Base-by-base conservation (phyloP, 2,797 vertebrate species). In the Sparidentex hasta region DNA sequence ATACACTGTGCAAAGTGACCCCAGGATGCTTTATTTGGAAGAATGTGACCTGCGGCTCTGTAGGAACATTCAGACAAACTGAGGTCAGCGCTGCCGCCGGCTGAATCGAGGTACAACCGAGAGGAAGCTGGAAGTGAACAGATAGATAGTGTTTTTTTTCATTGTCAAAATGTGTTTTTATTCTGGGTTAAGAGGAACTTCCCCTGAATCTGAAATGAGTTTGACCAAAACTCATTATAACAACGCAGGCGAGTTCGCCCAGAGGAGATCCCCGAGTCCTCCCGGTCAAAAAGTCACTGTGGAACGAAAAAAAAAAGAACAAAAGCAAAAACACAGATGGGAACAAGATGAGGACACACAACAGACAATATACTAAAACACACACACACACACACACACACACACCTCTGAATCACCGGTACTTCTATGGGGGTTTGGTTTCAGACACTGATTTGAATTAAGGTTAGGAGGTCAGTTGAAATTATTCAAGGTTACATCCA, bases 41-140 rank as follows among this genome's bases (percentile, higher is more conserved):
- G 67, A 65, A 11, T 21, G 38, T 69, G 68, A 68, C 71, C 64
- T 82, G 14, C 48, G 11, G 14, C 51, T 78, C 17, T 51, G 5
- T 21, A 12, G 46, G 51, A 52, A 63, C 47, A 56, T 69, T 55
- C 63, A 69, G 46, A 59, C 47, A 59, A 38, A 54, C 23, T 38
- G 21, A 65, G 52, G 59, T 71, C 77, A 25, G 50, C 0, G 17
- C 38, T 20, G 54, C 73, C 33, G 23, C 43, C 0, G 51, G 65
- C 29, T 64, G 51, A 82, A 18, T 1, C 58, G 41, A 44, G n/a
- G 18, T 20, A 9, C 65, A 44, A 11, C 25, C 0, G 4, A 50
- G n/a, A 51, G 18, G 11, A 21, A 57, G 33, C 5, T n/a, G 13
- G 46, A 57, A 50, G 18, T 14, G 7, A 52, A 41, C 17, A 56